Evolutionary conservation across 2,888 invertebrate genomes (phyloP).

Genomic region (Lasioglossum figueresi): DNA sequence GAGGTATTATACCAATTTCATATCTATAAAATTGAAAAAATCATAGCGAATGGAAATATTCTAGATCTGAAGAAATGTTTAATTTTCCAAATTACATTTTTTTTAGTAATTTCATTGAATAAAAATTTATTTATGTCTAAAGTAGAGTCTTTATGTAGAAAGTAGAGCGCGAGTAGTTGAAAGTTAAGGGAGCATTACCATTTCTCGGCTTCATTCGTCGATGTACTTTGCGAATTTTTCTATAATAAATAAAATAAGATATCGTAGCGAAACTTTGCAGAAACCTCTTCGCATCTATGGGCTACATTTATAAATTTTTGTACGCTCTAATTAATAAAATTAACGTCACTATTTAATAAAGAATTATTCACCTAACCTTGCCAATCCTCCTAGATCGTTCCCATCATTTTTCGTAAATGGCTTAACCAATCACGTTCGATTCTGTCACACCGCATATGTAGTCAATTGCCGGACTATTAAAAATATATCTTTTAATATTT

Average conservation of each 20-base stretch:
- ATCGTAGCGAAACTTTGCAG: not conserved
- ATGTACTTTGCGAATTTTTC: not conserved
- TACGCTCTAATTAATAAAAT: not conserved
- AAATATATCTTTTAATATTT: not conserved
- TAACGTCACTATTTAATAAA: not conserved
- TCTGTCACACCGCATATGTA: not conserved
- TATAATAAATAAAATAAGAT: not conserved
- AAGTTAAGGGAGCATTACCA: not conserved
- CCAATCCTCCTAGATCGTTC: not conserved
- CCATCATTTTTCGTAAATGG: not conserved
- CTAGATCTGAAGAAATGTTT: no score
- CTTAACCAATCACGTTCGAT: not conserved
- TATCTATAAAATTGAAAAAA: no score
- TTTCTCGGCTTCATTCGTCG: not conserved
- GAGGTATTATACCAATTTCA: no score
- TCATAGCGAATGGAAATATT: no score
- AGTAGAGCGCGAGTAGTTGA: no score
- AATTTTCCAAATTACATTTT: no score
- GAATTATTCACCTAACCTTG: not conserved
- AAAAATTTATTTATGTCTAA: no score
- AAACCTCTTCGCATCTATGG: not conserved
- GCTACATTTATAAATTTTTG: not conserved
- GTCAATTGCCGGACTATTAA: not conserved
- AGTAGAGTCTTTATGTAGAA: no score
- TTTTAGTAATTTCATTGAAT: no score